A percentile compares a stretch with the other conserved stretches of the same genome.
Conservation (phyloP, 1,140 invertebrate genomes). For the Bombus consobrinus region DNA sequence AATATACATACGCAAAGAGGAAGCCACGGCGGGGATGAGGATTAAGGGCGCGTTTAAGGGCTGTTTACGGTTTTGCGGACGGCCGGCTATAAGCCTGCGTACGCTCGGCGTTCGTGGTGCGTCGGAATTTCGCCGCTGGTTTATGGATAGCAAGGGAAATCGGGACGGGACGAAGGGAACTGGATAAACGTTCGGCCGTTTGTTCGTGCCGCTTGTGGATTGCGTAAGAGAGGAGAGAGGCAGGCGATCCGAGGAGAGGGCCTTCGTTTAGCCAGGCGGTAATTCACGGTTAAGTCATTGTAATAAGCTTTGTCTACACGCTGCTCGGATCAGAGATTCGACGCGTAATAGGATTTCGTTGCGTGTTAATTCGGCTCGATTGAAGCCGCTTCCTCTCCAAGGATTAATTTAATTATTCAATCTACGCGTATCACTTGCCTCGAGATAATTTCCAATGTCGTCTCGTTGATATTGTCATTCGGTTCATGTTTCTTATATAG, state of each 20-base stretch:
- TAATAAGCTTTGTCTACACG: slow-evolving; percentile 49
- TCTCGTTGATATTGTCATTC: neutral
- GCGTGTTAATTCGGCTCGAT: slow-evolving; percentile 32
- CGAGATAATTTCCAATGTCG: neutral
- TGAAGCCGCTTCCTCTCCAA: neutral
- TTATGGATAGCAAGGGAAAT: slow-evolving; percentile 55
- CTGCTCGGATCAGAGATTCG: neutral
- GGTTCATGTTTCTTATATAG: too few relatives aligned
- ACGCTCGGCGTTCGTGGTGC: slow-evolving; percentile 22
- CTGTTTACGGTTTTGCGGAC: slow-evolving; percentile 71
- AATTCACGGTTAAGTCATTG: slow-evolving; percentile 43
- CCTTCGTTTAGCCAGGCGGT: neutral
- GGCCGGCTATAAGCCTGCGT: slow-evolving; percentile 51
- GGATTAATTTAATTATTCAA: slow-evolving; percentile 29
- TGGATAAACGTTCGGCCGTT: slow-evolving; percentile 44
- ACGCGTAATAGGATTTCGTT: slow-evolving; percentile 37
- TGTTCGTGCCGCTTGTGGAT: neutral
- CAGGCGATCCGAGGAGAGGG: too few relatives aligned
- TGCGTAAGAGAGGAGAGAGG: slow-evolving; percentile 4
- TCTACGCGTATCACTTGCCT: neutral
- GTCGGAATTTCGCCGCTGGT: slow-evolving; percentile 61
- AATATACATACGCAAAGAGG: neutral
- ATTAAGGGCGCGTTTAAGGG: slow-evolving; percentile 70
- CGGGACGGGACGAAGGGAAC: neutral
- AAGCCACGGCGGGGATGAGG: slow-evolving; percentile 47